A percentile compares a stretch with the other conserved stretches of the same genome.
These are phyloP conservation scores for Heterochromis multidens DNA, from an alignment of 2,113 vertebrate species.

Conservation along the genomic window DNA sequence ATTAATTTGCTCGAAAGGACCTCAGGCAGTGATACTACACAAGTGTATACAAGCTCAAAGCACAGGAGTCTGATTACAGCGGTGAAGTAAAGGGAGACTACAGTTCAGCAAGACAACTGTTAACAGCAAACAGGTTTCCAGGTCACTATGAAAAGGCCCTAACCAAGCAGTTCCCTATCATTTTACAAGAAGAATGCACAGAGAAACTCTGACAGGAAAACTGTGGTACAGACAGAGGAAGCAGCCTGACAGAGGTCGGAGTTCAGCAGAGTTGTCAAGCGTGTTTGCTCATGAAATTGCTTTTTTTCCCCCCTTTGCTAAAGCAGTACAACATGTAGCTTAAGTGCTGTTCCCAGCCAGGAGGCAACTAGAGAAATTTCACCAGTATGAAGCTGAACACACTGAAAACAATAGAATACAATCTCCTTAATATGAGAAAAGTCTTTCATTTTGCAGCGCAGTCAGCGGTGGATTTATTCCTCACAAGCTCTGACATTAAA, in stretches of 20 bases:
- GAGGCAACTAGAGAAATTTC: background rate
- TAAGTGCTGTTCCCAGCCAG: background rate
- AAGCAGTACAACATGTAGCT: background rate
- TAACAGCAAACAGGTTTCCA: conserved; percentile 38
- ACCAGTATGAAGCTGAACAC: background rate
- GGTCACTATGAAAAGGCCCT: background rate
- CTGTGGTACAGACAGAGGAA: background rate
- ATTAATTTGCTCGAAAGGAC: background rate
- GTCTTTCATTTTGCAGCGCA: background rate
- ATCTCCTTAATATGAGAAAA: background rate
- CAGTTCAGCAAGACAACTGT: background rate
- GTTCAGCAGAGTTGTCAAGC: background rate
- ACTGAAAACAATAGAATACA: background rate
- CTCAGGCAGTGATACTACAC: background rate
- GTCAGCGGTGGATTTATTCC: background rate
- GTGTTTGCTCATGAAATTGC: background rate
- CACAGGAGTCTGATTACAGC: conserved; percentile 9
- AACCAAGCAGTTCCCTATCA: conserved; percentile 1
- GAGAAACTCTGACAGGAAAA: background rate
- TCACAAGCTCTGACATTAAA: background rate
- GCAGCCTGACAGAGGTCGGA: background rate
- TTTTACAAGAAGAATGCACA: conserved; percentile 21
- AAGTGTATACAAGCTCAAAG: background rate
- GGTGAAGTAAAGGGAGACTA: background rate
- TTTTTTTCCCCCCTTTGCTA: background rate